phyloP scores from a whole-genome alignment of 2,113 vertebrate genomes.

The Chelonoidis abingdonii region DNA sequence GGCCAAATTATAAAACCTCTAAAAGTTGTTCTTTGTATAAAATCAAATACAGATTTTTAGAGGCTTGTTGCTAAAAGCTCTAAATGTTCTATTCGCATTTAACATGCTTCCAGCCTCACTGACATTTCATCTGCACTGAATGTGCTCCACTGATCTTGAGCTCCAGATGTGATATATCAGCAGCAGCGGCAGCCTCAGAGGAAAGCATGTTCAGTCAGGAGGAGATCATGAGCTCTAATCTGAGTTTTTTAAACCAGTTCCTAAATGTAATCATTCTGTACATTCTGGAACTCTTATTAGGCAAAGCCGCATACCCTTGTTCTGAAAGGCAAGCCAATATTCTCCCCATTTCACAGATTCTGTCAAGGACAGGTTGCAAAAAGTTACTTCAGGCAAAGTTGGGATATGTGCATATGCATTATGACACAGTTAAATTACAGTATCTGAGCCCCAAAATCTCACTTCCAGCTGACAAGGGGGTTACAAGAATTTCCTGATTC shows the following conservation, averaged over 20 bases:
- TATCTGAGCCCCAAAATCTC: too few relatives aligned
- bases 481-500: too few relatives aligned
- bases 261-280: too few relatives aligned
- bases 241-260: background rate
- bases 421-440: too few relatives aligned
- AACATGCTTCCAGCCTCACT: background rate
- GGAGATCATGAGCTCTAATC: background rate
- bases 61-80: background rate
- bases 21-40: background rate
- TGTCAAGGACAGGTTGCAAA: too few relatives aligned
- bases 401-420: too few relatives aligned
- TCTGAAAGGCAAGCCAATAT: too few relatives aligned
- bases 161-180: background rate
- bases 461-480: too few relatives aligned
- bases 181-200: background rate
- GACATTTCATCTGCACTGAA: background rate
- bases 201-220: background rate
- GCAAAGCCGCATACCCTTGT: too few relatives aligned
- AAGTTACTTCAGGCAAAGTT: too few relatives aligned
- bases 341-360: too few relatives aligned
- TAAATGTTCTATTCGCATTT: background rate
- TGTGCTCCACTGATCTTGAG: background rate
- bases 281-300: too few relatives aligned
- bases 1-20: background rate
- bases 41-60: background rate